phyloP scores from a whole-genome alignment of 1,140 invertebrate species.

The Brachionus plicatilis region DNA sequence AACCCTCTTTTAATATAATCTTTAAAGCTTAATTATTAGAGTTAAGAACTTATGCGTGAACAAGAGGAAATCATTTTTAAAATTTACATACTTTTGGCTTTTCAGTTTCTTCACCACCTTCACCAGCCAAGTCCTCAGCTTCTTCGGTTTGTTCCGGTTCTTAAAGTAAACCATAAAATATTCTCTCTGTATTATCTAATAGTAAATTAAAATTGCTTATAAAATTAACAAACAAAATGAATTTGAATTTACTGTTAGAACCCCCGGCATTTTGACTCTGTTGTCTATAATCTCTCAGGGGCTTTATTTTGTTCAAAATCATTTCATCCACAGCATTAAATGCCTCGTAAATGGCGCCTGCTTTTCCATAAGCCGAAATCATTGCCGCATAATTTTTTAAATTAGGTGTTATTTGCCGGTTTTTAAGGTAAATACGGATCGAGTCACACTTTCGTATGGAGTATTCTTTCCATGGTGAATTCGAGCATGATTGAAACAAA shows the following conservation, averaged over 20 bases:
- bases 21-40: too few species aligned
- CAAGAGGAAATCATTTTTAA: not conserved
- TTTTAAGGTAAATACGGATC: slow-evolving; percentile 12
- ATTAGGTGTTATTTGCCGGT: slow-evolving; percentile 25
- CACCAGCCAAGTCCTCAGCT: not conserved
- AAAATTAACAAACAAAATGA: not conserved
- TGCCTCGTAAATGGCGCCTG: slow-evolving; percentile 20
- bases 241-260: not conserved
- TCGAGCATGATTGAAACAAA: slow-evolving; percentile 22
- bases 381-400: slow-evolving; percentile 13
- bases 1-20: too few species aligned
- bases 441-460: slow-evolving; percentile 32
- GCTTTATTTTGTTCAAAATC: slow-evolving; percentile 10
- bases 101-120: not conserved
- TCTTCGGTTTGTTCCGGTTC: slow-evolving; percentile 12
- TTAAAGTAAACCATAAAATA: slow-evolving; percentile 31
- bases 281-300: not conserved
- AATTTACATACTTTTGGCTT: not conserved
- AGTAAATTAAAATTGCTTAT: not conserved
- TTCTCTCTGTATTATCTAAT: slow-evolving; percentile 17
- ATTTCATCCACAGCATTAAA: slow-evolving; percentile 37
- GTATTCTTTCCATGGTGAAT: slow-evolving; percentile 29
- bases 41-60: too few species aligned
- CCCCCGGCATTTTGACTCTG: slow-evolving; percentile 3
- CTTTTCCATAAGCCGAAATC: slow-evolving; percentile 29